Evolutionary conservation across 2,888 invertebrate species (phyloP).

Genomic region (Nemotelus pantherinus): DNA sequence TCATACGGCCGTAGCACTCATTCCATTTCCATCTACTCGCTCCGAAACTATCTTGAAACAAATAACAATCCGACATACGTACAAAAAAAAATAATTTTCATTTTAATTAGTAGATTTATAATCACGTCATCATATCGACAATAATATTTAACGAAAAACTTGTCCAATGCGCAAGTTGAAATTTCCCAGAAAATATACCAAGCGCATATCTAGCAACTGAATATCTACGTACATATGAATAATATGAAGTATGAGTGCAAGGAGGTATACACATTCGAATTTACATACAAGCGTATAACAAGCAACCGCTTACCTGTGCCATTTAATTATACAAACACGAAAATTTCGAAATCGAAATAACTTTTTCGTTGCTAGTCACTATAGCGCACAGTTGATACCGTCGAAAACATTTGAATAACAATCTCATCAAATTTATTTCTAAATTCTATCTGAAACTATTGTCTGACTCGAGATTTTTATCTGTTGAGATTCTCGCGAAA

Average conservation of each 20-base stretch:
- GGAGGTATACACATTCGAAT: no score
- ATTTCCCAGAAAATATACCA: conserved; percentile 18
- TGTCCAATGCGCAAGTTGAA: conserved; percentile 34
- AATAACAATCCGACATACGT: no score
- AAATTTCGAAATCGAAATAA: conserved; percentile 31
- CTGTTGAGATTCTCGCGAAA: no score
- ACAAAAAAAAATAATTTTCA: conserved; percentile 8
- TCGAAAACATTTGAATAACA: conserved; percentile 4
- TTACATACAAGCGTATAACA: background rate
- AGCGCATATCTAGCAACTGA: no score
- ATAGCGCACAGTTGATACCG: conserved; percentile 2
- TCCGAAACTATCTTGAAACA: background rate
- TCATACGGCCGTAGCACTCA: background rate
- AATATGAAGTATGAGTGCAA: no score
- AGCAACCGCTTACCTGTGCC: conserved; percentile 34
- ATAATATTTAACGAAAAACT: conserved; percentile 17
- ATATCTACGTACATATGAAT: no score
- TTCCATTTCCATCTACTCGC: background rate
- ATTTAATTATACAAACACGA: conserved; percentile 32
- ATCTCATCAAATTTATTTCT: conserved; percentile 13
- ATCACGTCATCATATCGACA: conserved; percentile 17
- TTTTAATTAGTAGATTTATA: conserved; percentile 25
- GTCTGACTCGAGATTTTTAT: no score
- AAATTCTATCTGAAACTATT: background rate
- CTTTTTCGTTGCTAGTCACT: conserved; percentile 1